phyloP scores from a whole-genome alignment of 2,797 vertebrate species.

The Smutsia gigantea region DNA sequence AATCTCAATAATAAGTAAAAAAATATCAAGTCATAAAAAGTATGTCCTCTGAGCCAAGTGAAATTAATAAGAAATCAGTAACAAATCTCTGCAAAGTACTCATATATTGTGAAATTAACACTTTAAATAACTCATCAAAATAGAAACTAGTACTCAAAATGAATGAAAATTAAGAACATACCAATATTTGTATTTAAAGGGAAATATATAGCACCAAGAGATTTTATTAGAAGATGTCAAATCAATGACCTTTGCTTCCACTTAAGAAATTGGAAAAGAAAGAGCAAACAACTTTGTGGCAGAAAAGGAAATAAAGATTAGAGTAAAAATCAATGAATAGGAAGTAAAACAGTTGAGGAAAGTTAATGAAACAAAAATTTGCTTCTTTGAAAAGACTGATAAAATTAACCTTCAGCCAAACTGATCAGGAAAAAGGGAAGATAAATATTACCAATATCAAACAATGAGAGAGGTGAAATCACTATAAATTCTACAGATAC shows the following conservation, averaged over 20 bases:
- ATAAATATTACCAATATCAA: not conserved
- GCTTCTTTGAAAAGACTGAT: not conserved
- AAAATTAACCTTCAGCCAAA: not conserved
- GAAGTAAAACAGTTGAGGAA: not conserved
- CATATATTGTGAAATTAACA: not conserved
- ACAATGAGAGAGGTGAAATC: not conserved
- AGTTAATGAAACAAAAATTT: not conserved
- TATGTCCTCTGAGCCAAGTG: not conserved
- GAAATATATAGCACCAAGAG: not conserved
- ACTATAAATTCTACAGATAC: not conserved
- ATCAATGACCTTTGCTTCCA: not conserved
- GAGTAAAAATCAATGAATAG: not conserved
- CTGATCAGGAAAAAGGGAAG: not conserved
- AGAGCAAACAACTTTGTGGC: not conserved
- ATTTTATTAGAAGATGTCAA: not conserved
- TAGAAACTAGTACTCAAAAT: not conserved
- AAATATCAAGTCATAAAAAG: not conserved
- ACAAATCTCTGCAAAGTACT: not conserved
- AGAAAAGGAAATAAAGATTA: not conserved
- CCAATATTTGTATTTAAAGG: not conserved
- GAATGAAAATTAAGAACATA: not conserved
- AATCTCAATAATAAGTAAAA: not conserved
- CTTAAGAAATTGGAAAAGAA: not conserved
- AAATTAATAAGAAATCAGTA: not conserved
- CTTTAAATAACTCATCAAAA: not conserved